These are phyloP conservation scores for Craniophora ligustri DNA, from an alignment of 2,888 invertebrate genomes.

Conservation along the genomic window DNA sequence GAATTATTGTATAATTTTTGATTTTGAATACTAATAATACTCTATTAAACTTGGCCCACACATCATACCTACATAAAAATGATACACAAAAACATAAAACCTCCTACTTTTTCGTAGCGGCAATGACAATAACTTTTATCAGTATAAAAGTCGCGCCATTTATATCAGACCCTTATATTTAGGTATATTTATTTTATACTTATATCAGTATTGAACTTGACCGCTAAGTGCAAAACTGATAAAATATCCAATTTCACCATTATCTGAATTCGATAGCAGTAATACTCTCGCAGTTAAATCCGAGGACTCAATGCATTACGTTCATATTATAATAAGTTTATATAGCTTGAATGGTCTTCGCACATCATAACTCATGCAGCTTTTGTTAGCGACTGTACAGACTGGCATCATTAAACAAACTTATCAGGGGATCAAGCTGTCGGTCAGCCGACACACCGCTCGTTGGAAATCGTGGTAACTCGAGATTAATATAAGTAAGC, in stretches of 20 bases:
- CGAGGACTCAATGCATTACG: constrained; percentile 10
- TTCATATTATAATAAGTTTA: constrained; percentile 27
- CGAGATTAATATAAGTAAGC: constrained; percentile 24
- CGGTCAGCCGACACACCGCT: constrained; percentile 28
- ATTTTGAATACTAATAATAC: no score
- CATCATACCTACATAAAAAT: no score
- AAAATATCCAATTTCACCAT: neutral
- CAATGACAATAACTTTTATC: no score
- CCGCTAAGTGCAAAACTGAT: neutral
- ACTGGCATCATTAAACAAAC: constrained; percentile 56
- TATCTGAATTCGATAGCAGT: no score
- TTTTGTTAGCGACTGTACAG: constrained; percentile 32
- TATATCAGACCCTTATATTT: neutral
- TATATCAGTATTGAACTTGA: neutral
- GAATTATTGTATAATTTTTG: no score
- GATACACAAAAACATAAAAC: no score
- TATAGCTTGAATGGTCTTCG: constrained; percentile 28
- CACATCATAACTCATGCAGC: constrained; percentile 19
- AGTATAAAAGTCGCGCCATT: no score
- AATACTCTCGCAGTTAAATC: no score
- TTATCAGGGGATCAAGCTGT: constrained; percentile 58
- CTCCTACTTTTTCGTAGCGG: no score
- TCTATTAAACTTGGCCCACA: no score
- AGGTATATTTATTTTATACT: neutral
- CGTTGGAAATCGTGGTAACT: constrained; percentile 31